Percentiles rank a stretch among this genome's conserved stretches.
Conservation (phyloP, 2,797 vertebrate species). For the Microchirus variegatus region DNA sequence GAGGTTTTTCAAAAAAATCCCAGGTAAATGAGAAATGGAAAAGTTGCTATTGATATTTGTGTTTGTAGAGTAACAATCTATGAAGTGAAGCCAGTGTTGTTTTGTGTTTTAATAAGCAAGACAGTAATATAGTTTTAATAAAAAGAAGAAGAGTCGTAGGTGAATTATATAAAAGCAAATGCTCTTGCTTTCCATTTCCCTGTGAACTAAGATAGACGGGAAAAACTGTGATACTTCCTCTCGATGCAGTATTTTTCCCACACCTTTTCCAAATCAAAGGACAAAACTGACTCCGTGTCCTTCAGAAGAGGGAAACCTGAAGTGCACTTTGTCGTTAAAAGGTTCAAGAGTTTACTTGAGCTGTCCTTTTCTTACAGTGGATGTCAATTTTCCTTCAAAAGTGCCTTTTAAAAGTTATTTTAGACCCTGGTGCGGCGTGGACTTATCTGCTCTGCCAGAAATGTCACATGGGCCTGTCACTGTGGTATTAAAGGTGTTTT, state of each 20-base stretch:
- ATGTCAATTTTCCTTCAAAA: not conserved
- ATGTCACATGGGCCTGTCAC: slow-evolving; percentile 7
- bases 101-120: too few species aligned
- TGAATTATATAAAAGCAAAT: too few species aligned
- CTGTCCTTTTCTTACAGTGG: not conserved
- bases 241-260: not conserved
- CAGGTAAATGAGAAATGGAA: too few species aligned
- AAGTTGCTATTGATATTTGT: too few species aligned
- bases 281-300: not conserved
- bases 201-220: too few species aligned
- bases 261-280: not conserved
- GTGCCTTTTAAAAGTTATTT: slow-evolving; percentile 1
- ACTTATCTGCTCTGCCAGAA: slow-evolving; percentile 4
- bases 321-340: not conserved
- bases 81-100: too few species aligned
- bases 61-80: too few species aligned
- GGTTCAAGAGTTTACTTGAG: not conserved
- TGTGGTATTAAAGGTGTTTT: not conserved
- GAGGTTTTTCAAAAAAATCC: too few species aligned
- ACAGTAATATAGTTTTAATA: too few species aligned
- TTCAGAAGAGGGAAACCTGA: not conserved
- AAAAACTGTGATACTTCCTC: too few species aligned
- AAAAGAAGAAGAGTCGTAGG: too few species aligned
- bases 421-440: not conserved
- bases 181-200: too few species aligned